A percentile compares a stretch with the other conserved stretches of the same genome.
Conservation (phyloP, 2,888 invertebrate genomes). For the Julus scandinavius region DNA sequence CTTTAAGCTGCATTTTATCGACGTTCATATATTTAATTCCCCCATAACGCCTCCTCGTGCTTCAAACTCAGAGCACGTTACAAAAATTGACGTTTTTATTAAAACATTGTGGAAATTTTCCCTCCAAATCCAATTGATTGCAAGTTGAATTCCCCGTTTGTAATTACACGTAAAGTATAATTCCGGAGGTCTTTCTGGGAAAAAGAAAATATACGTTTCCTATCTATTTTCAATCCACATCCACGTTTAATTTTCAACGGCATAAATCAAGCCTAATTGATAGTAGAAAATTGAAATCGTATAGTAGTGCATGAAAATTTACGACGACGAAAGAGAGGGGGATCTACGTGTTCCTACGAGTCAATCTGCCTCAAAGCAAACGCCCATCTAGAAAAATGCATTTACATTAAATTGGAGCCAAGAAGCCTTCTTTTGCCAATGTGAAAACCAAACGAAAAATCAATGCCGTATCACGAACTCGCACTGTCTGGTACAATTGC, state of each 20-base stretch:
- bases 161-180: conserved; percentile 15
- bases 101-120: neutral
- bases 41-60: neutral
- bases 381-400: conserved; percentile 15
- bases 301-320: neutral
- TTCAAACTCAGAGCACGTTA: neutral
- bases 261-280: conserved; percentile 33
- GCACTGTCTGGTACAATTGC: neutral
- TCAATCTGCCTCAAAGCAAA: conserved; percentile 6
- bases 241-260: conserved; percentile 8
- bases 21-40: neutral
- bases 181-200: neutral
- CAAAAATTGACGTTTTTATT: conserved; percentile 22
- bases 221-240: neutral
- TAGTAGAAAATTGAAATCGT: conserved; percentile 27
- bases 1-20: neutral
- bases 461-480: conserved; percentile 33
- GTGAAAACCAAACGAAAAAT: conserved; percentile 22
- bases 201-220: neutral
- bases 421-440: neutral
- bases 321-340: neutral
- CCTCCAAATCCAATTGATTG: neutral
- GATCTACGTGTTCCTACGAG: conserved; percentile 15
- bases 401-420: conserved; percentile 25
- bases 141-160: conserved; percentile 22